Conservation (phyloP, 2,797 vertebrate species). For the Triplophysa yarkandensis region DNA sequence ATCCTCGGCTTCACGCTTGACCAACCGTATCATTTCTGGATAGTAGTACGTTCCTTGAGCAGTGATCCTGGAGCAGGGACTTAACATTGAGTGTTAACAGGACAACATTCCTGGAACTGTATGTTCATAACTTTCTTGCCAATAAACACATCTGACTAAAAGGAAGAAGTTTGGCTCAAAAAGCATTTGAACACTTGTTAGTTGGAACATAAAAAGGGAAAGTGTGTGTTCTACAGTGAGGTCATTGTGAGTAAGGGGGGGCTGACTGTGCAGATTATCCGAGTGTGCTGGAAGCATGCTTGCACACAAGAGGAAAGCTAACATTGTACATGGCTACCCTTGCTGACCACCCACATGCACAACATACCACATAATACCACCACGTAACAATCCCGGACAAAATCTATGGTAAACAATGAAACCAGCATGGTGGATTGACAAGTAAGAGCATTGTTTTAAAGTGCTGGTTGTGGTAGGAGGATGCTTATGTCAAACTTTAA, state of each 20-base stretch:
- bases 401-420: constrained; percentile 15
- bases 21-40: neutral
- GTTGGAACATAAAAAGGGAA: constrained; percentile 32
- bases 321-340: constrained; percentile 18
- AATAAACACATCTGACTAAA: constrained; percentile 16
- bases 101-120: neutral
- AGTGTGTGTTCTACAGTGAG: constrained; percentile 33
- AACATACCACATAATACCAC: constrained; percentile 28
- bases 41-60: neutral
- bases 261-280: constrained; percentile 36
- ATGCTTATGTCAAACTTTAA: constrained; percentile 11
- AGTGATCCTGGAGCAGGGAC: neutral
- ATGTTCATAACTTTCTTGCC: constrained; percentile 2
- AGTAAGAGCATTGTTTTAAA: neutral
- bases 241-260: constrained; percentile 21
- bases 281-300: constrained; percentile 12
- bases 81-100: constrained; percentile 1
- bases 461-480: constrained; percentile 2
- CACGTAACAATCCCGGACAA: constrained; percentile 14
- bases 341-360: constrained; percentile 23
- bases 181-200: neutral
- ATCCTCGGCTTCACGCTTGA: neutral
- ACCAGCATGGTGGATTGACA: constrained; percentile 9
- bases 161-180: neutral
- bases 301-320: constrained; percentile 28